Conservation (phyloP, 92 coral and sea anemone species). For the Umimayanthus chanpuru region DNA sequence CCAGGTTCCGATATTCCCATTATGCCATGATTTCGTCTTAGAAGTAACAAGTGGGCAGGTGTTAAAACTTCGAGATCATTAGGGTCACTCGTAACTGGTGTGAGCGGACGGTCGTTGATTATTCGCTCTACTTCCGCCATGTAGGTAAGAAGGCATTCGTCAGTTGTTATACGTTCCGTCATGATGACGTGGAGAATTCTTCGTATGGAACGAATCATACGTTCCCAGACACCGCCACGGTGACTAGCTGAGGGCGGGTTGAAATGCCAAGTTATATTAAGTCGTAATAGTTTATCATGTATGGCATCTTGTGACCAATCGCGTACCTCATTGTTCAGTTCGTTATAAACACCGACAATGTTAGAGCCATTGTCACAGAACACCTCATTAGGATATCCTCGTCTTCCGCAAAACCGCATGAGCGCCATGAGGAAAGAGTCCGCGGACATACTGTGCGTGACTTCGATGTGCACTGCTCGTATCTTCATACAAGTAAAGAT, state of each 20-base stretch:
- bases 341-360: background rate
- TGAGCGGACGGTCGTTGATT: background rate
- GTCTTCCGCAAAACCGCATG: background rate
- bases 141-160: background rate
- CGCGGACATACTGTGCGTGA: background rate
- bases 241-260: background rate
- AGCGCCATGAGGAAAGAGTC: conserved; percentile 9
- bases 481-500: background rate
- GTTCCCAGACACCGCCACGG: too few species aligned
- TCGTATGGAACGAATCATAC: background rate
- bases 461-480: background rate
- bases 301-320: background rate
- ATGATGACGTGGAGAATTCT: background rate
- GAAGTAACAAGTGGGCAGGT: background rate
- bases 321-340: background rate
- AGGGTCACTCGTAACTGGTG: background rate
- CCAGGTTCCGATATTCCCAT: background rate
- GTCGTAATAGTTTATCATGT: background rate
- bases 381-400: background rate
- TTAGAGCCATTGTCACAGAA: background rate
- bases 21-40: background rate
- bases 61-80: background rate
- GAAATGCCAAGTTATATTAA: background rate
- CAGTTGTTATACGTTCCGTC: background rate
- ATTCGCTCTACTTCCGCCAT: conserved; percentile 2